Conservation (phyloP, 2,113 vertebrate species). For the Pogonocichla stellata region DNA sequence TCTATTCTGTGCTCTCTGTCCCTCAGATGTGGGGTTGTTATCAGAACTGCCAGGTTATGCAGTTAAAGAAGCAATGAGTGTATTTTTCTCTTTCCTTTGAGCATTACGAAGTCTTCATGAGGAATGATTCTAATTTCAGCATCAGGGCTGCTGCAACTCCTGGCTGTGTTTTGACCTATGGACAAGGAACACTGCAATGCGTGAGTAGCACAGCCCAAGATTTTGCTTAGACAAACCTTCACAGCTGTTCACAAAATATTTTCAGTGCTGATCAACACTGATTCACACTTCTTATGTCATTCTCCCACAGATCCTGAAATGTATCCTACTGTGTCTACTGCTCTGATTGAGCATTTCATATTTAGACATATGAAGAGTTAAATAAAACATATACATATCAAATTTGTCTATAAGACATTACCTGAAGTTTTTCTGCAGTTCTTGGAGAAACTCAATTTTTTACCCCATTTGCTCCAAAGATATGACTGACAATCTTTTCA, state of each 20-base stretch:
- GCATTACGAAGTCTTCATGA: not conserved
- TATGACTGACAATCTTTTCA: not conserved
- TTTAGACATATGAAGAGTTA: not conserved
- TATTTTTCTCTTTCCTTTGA: not conserved
- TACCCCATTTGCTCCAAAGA: not conserved
- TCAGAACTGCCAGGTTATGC: not conserved
- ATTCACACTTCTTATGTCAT: not conserved
- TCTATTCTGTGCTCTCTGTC: not conserved
- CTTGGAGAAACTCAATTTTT: not conserved
- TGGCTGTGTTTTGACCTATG: not conserved
- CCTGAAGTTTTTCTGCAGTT: not conserved
- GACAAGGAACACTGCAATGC: not conserved
- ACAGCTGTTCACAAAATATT: not conserved
- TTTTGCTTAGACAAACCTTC: not conserved
- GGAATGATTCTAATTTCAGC: not conserved
- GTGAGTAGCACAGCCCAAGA: not conserved
- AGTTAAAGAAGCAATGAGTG: not conserved
- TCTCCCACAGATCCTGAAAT: not conserved
- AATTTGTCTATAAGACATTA: not conserved
- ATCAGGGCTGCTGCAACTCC: not conserved
- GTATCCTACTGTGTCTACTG: not conserved
- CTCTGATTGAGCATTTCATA: not conserved
- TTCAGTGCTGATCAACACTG: not conserved
- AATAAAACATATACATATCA: not conserved
- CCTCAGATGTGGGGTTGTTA: not conserved